Evolutionary conservation across 2,797 vertebrate species (phyloP), one percentile per base, ranked within the genome.

Genomic region (Cirrhinus mrigala): DNA sequence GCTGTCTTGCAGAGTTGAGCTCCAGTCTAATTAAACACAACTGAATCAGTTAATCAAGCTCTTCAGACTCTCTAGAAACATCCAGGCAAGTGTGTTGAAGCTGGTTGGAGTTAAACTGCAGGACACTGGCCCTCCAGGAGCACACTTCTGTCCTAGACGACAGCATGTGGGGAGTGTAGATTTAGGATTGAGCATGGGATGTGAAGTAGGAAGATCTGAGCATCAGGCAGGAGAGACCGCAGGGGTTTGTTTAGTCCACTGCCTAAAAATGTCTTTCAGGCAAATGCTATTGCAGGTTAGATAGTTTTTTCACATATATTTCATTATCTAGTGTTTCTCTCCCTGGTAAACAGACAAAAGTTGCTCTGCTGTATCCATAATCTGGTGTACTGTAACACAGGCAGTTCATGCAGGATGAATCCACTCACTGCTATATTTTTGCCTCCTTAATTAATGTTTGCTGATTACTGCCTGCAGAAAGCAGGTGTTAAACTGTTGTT

Each of bases 401-500:
- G 73, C 10, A 52, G 48, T 3, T 16, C 71, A 74, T 6, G 15
- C n/a, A 15, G 18, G 15, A 29, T 50, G 24, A 29, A 50, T 29
- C 15, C 16, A 52, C 15, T 48, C 44, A 0, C 71, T 54, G 50
- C 73, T 76, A 50, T 22, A 56, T 56, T 56, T 75, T 76, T 75
- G 27, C 11, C 50, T 76, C 18, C 50, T 76, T 18, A 75, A 75
- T 54, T 52, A 54, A 33, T 56, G 18, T 75, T 33, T 54, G 50
- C 1, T 3, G 22, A 14, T 15, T n/a, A 56, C 20, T 4, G 74
- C 29, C 52, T n/a, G 33, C 11, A 40, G 52, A 56, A 37, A 54
- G 24, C 74, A 76, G 52, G 6, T 76, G 50, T 50, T 76, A 52
- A 54, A 54, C 73, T 33, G 73, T 22, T 75, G 37, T 56, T 37